These are phyloP conservation scores for Zaprionus vittiger DNA, from an alignment of 1,140 invertebrate species.

Conservation along the genomic window DNA sequence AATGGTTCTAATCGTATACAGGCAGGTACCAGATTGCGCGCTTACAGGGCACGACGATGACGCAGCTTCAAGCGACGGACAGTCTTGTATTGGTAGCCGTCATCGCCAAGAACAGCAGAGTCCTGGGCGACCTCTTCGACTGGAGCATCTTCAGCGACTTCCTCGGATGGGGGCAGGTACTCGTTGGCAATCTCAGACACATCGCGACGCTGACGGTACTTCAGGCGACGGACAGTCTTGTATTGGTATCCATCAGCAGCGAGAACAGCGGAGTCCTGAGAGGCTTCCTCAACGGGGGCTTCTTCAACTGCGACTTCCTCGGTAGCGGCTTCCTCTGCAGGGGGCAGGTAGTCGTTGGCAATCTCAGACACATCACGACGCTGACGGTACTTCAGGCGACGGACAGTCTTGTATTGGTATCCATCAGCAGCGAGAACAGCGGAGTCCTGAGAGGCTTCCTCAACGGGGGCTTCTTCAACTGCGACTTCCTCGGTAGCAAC, in stretches of 20 bases:
- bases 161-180: conserved; percentile 56
- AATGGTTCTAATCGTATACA: conserved; percentile 61
- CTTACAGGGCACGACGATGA: conserved; percentile 73
- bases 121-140: conserved; percentile 58
- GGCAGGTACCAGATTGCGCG: conserved; percentile 41
- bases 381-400: conserved; percentile 50
- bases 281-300: conserved; percentile 23
- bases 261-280: conserved; percentile 52
- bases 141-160: conserved; percentile 43
- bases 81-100: conserved; percentile 75
- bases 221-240: conserved; percentile 62
- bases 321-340: conserved; percentile 12
- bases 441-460: conserved; percentile 38
- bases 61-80: conserved; percentile 75
- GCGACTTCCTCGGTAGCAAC: conserved; percentile 39
- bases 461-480: conserved; percentile 27
- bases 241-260: conserved; percentile 62
- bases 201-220: conserved; percentile 69
- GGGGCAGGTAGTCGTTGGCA: conserved; percentile 47
- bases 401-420: conserved; percentile 52
- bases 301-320: conserved; percentile 23
- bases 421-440: conserved; percentile 48
- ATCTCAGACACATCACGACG: conserved; percentile 50
- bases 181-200: conserved; percentile 61
- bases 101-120: conserved; percentile 56